Evolutionary conservation across 1,140 invertebrate genomes (phyloP).

Genomic region (Hormaphis cornu): DNA sequence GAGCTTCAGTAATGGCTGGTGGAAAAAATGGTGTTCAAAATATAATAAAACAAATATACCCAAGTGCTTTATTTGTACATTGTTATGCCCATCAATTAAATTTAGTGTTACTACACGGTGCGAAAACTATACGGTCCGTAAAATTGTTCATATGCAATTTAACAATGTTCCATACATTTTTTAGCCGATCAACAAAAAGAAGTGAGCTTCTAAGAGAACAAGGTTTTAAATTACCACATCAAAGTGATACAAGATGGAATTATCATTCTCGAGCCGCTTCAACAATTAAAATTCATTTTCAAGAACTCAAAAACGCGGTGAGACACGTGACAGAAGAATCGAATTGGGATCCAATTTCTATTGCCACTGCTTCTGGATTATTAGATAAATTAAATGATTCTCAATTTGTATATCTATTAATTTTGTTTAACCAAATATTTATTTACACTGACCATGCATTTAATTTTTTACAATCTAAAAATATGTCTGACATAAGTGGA

Average conservation of each 20-base stretch:
- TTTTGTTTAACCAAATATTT: background rate
- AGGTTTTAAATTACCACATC: slow-evolving; percentile 7
- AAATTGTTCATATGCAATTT: slow-evolving; percentile 31
- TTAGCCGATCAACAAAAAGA: slow-evolving; percentile 33
- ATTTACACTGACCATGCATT: background rate
- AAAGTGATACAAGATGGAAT: slow-evolving; percentile 13
- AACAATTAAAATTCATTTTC: background rate
- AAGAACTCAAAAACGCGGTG: background rate
- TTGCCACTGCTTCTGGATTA: background rate
- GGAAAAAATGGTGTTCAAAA: slow-evolving; percentile 17
- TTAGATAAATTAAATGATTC: background rate
- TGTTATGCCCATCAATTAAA: slow-evolving; percentile 35
- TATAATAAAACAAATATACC: slow-evolving; percentile 13
- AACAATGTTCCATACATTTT: slow-evolving; percentile 34
- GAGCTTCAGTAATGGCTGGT: slow-evolving; percentile 29
- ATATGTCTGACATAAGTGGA: background rate
- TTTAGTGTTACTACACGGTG: slow-evolving; percentile 35
- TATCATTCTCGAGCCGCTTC: slow-evolving; percentile 26
- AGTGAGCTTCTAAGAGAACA: slow-evolving; percentile 10
- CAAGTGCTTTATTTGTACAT: slow-evolving; percentile 34
- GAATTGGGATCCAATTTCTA: background rate
- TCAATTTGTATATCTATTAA: background rate
- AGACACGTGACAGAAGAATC: background rate
- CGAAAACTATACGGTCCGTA: slow-evolving; percentile 32
- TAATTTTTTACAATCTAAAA: background rate